Evolutionary conservation across 2,113 vertebrate genomes (phyloP).

Genomic region (Calyptomena viridis): DNA sequence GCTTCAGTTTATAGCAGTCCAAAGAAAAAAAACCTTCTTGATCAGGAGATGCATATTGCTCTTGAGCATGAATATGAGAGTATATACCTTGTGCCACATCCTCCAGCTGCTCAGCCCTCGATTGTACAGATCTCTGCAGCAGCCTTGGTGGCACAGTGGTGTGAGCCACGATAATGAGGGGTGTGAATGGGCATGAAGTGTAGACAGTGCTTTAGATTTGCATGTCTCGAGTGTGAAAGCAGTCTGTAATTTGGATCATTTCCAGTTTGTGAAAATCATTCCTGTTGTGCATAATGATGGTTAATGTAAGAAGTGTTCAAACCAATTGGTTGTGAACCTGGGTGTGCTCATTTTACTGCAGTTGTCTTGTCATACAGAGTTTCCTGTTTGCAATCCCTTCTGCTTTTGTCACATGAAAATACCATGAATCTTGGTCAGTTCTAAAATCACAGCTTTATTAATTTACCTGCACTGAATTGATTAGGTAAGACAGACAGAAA

Average conservation of each 20-base stretch:
- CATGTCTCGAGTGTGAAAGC: not conserved
- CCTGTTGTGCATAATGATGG: not conserved
- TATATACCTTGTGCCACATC: not conserved
- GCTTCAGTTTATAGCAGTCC: not conserved
- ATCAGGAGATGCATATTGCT: not conserved
- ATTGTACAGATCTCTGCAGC: not conserved
- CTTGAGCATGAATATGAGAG: not conserved
- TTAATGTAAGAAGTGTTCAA: accelerated
- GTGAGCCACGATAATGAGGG: not conserved
- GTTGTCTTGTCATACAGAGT: not conserved
- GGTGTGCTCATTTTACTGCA: not conserved
- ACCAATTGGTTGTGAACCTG: accelerated
- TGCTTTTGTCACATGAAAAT: not conserved
- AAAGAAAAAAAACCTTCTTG: not conserved
- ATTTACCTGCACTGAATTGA: not conserved
- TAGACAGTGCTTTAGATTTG: not conserved
- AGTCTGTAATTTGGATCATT: not conserved
- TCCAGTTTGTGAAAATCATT: not conserved
- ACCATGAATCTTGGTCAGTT: not conserved
- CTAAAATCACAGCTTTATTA: not conserved
- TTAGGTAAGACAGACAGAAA: not conserved
- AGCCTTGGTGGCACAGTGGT: not conserved
- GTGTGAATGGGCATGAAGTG: not conserved
- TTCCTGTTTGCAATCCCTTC: not conserved
- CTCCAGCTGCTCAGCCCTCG: not conserved